A percentile compares a stretch with the other conserved stretches of the same genome.
These are phyloP conservation scores for Tribolium madens DNA, from an alignment of 1,140 invertebrate genomes.

Conservation along the genomic window DNA sequence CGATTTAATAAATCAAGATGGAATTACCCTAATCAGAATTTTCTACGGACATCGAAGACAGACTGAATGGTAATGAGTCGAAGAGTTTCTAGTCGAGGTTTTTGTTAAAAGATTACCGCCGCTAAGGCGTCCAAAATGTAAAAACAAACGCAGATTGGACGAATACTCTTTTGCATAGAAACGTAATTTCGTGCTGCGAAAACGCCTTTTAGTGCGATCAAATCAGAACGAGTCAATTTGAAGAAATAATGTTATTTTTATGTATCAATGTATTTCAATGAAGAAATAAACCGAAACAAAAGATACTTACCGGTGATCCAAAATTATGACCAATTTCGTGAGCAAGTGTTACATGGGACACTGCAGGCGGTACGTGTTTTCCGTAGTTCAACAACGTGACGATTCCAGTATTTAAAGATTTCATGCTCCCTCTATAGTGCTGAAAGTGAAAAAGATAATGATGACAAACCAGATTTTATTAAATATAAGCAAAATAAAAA, in stretches of 20 bases:
- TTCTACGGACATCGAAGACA: neutral
- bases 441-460: slow-evolving; percentile 70
- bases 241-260: neutral
- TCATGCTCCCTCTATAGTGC: slow-evolving; percentile 94
- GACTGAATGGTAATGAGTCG: slow-evolving; percentile 20
- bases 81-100: neutral
- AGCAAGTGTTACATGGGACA: slow-evolving; percentile 98
- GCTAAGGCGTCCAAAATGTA: slow-evolving; percentile 8
- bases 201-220: neutral
- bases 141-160: slow-evolving; percentile 29
- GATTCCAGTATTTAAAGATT: slow-evolving; percentile 98
- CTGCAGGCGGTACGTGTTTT: slow-evolving; percentile 96
- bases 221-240: neutral
- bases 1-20: slow-evolving; percentile 9
- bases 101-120: slow-evolving; percentile 25
- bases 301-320: slow-evolving; percentile 87
- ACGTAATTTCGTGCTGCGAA: slow-evolving; percentile 19
- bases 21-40: neutral
- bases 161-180: slow-evolving; percentile 17
- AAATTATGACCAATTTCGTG: slow-evolving; percentile 99
- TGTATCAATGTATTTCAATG: no score
- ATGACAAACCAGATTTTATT: no score
- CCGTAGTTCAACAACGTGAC: slow-evolving; percentile 98
- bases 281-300: neutral
- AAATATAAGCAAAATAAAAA: neutral